Conservation (phyloP, 2,888 invertebrate genomes). For the Chaetogeoica ovagalla region DNA sequence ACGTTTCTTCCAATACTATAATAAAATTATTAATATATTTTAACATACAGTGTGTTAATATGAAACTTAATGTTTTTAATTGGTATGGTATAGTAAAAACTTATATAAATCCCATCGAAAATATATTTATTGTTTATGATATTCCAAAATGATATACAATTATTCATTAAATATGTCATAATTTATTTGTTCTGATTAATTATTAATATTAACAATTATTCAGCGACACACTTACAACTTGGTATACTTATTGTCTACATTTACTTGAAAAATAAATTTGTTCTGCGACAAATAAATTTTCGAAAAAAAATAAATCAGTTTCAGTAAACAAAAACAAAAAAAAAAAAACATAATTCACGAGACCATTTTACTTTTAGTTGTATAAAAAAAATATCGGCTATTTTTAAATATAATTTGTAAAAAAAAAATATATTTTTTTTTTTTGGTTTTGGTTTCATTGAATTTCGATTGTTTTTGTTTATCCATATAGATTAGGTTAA, state of each 20-base stretch:
- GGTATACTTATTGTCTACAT: constrained; percentile 14
- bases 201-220: constrained; percentile 12
- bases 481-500: not conserved
- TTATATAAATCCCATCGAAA: constrained; percentile 3
- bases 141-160: constrained; percentile 13
- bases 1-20: no score
- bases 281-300: constrained; percentile 1
- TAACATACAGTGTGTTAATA: not conserved
- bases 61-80: not conserved
- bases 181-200: constrained; percentile 13
- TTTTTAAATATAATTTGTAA: not conserved
- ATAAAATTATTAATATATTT: not conserved
- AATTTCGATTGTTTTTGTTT: not conserved
- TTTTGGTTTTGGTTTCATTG: not conserved
- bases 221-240: not conserved
- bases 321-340: not conserved
- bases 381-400: not conserved
- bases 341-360: not conserved
- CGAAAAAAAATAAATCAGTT: not conserved
- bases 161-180: constrained; percentile 16
- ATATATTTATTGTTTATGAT: constrained; percentile 35
- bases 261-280: constrained; percentile 11
- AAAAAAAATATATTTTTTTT: not conserved
- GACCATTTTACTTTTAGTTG: not conserved
- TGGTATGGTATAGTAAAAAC: not conserved